phyloP scores from a whole-genome alignment of 2,888 invertebrate genomes.

The Pollenia amentaria region DNA sequence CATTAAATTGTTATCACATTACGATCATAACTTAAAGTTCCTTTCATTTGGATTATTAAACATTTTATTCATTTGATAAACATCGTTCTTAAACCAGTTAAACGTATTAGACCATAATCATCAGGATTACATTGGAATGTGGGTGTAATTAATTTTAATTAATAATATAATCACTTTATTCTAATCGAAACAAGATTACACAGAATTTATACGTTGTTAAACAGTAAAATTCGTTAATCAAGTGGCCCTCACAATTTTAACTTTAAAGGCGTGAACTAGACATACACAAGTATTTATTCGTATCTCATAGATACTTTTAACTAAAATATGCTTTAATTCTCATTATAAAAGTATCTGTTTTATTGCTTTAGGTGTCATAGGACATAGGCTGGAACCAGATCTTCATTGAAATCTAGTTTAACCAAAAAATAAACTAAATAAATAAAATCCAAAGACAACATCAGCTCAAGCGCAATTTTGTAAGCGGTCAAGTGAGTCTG shows the following conservation, averaged over 20 bases:
- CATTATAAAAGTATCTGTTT: too few species aligned
- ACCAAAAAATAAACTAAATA: not conserved
- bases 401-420: constrained; percentile 78
- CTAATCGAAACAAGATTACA: not conserved
- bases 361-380: constrained; percentile 18
- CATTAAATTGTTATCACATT: too few species aligned
- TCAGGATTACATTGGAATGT: not conserved
- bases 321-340: too few species aligned
- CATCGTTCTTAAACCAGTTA: not conserved
- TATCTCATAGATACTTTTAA: too few species aligned
- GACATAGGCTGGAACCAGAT: constrained; percentile 65
- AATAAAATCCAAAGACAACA: not conserved
- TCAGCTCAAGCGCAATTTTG: not conserved
- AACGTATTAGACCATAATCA: not conserved
- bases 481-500: constrained; percentile 18
- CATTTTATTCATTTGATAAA: too few species aligned
- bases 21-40: too few species aligned
- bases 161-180: not conserved
- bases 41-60: too few species aligned
- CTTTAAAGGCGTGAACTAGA: constrained; percentile 8
- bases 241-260: constrained; percentile 27
- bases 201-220: not conserved
- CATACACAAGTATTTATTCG: not conserved
- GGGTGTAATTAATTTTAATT: not conserved
- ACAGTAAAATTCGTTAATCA: not conserved